Evolutionary conservation across 2,113 vertebrate genomes (phyloP).

Genomic region (Myrmecobius fasciatus): DNA sequence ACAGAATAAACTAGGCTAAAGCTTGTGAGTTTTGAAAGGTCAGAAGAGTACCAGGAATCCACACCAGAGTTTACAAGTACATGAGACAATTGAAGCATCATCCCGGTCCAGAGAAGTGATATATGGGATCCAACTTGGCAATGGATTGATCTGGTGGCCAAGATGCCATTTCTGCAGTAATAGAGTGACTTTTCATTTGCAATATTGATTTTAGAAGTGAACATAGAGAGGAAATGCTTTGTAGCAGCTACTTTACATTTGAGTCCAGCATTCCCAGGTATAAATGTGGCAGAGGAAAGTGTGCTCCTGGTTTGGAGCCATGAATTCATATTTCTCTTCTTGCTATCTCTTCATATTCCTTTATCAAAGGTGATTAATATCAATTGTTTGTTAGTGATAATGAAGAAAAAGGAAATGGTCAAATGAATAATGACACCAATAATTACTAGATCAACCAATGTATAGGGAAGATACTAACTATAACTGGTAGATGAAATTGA

Average conservation of each 20-base stretch:
- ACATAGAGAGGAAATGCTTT: background rate
- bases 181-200: background rate
- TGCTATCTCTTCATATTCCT: background rate
- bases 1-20: background rate
- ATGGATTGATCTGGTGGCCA: background rate
- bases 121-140: background rate
- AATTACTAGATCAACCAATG: background rate
- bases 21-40: background rate
- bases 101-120: background rate
- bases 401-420: background rate
- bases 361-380: background rate
- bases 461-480: background rate
- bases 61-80: background rate
- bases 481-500: background rate
- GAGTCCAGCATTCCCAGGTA: background rate
- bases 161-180: background rate
- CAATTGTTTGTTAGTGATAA: background rate
- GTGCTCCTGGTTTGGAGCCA: background rate
- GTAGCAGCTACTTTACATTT: background rate
- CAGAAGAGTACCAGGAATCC: background rate
- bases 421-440: background rate
- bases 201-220: background rate
- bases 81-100: background rate
- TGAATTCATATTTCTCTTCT: background rate
- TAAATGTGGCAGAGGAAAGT: background rate